Base-by-base conservation (phyloP, 2,888 invertebrate species). In the Boloria euphrosyne region DNA sequence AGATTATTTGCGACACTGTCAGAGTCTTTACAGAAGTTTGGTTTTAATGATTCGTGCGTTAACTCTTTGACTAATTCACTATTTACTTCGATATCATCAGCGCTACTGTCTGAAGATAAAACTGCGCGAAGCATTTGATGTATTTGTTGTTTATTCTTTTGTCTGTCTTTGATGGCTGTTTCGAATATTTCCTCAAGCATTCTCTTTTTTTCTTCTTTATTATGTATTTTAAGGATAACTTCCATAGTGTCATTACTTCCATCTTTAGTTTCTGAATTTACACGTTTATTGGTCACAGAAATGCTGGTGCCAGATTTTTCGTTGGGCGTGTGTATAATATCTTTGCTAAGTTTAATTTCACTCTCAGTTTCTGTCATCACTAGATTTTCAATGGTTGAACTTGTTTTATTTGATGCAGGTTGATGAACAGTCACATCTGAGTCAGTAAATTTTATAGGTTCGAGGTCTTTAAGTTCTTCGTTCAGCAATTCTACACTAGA, bases 1-100 rank as follows among this genome's bases (percentile, higher is more conserved):
- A 80, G 83, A 60, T 79, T 83, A 68, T 84, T 84, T 27, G 80
- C 82, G 76, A 83, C 78, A 59, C 83, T 85, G 17, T 84, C 81
- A 1, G 78, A 76, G 17, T 83, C 75, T 72, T 76, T 79, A 18
- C 82, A 80, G 65, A 75, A 79, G 59, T 79, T 78, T 0, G 80
- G 78, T 62, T 81, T 79, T 13, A 83, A 71, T 2, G 82, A 80
- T n/a, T 75, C 75, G 22, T 77, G 80, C 2, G 80, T 81, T 0
- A 81, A 68, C 63, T 85, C 81, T 65, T 80, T 80, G 1, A 74
- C 69, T 51, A 84, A 65, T 62, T 82, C 77, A 22, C 77, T 82
- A 4, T 73, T 72, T 1, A 71, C 66, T 2, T 73, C 73, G 0
- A 73, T 78, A 0, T 81, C 83, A 14, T 75, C 75, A 0, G 78